A percentile compares a stretch with the other conserved stretches of the same genome.
Conservation (phyloP, 2,113 vertebrate genomes). For the Cynocephalus volans region DNA sequence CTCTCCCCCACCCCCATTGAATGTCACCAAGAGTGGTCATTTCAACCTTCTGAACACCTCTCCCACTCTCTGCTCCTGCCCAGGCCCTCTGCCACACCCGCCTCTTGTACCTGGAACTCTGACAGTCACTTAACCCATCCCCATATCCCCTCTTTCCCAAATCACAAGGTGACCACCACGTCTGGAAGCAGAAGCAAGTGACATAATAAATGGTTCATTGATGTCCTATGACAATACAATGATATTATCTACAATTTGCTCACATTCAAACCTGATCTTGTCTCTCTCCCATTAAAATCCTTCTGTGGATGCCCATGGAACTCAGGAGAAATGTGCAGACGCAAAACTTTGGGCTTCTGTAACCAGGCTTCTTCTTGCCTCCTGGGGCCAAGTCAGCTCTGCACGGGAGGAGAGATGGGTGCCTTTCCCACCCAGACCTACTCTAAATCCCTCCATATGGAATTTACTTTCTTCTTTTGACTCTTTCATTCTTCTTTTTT, state of each 20-base stretch:
- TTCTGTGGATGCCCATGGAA: neutral
- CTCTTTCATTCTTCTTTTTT: neutral
- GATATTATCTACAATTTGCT: neutral
- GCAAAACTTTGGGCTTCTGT: neutral
- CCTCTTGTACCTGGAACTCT: neutral
- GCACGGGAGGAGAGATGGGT: rapidly evolving
- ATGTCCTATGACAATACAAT: neutral
- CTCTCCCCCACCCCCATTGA: neutral
- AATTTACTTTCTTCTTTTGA: neutral
- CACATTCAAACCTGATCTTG: neutral
- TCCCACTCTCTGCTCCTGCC: neutral
- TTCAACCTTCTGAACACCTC: neutral
- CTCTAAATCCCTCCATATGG: neutral
- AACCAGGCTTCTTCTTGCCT: neutral
- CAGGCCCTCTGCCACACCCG: neutral
- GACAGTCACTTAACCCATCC: neutral
- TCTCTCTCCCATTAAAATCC: neutral
- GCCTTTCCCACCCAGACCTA: neutral
- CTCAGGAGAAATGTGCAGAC: neutral
- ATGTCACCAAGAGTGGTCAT: neutral
- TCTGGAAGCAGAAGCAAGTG: neutral
- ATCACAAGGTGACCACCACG: neutral
- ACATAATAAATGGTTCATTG: too few relatives aligned
- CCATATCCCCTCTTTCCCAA: neutral
- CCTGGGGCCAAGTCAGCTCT: neutral